These are phyloP conservation scores for Myioborus miniatus DNA, from an alignment of 2,797 vertebrate species.

Conservation along the genomic window DNA sequence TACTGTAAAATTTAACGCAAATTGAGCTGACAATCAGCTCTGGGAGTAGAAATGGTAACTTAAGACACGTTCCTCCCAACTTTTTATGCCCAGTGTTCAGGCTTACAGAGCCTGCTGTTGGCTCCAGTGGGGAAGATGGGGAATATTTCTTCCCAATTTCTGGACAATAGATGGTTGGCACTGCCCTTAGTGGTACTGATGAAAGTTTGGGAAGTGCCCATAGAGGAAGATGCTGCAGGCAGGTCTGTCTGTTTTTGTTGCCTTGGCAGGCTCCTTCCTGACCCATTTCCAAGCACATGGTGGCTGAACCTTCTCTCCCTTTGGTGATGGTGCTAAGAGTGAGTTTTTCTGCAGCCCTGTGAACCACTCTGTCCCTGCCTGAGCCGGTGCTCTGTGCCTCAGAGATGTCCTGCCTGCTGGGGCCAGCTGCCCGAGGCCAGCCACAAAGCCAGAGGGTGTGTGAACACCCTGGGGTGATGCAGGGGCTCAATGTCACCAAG, in stretches of 20 bases:
- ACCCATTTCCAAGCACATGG: neutral
- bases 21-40: neutral
- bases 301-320: neutral
- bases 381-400: neutral
- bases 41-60: neutral
- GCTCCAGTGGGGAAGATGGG: neutral
- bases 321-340: neutral
- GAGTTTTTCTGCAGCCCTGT: neutral
- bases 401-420: neutral
- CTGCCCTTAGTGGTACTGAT: neutral
- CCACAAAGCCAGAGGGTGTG: rapidly evolving
- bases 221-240: neutral
- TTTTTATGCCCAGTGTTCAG: neutral
- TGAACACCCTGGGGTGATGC: neutral
- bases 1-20: neutral
- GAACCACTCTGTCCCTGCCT: rapidly evolving
- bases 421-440: neutral
- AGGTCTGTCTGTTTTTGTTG: neutral
- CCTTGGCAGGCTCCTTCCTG: neutral
- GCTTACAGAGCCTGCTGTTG: neutral
- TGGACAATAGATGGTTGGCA: neutral
- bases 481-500: too few species aligned
- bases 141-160: neutral
- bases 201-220: neutral
- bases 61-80: neutral